These are phyloP conservation scores for Amblyraja radiata DNA, from an alignment of 2,797 vertebrate species.

Conservation along the genomic window DNA sequence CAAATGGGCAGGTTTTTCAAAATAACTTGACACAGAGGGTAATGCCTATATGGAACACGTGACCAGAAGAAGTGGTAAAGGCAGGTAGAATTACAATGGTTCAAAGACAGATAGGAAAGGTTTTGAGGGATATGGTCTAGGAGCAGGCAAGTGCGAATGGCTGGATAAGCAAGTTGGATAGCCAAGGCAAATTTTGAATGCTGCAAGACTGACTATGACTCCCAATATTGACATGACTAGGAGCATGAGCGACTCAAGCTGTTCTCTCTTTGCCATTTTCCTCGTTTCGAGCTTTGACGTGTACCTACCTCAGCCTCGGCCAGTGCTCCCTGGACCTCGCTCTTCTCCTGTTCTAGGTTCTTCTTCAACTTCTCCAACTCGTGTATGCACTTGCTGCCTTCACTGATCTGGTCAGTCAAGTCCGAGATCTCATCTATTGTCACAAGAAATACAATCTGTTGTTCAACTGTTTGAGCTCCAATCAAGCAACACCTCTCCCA, in stretches of 20 bases:
- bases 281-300: not conserved
- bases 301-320: conserved; percentile 88
- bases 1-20: too few species aligned
- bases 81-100: too few species aligned
- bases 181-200: too few species aligned
- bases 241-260: not conserved
- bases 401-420: conserved; percentile 78
- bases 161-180: too few species aligned
- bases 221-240: not conserved
- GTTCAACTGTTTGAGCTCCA: not conserved
- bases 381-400: conserved; percentile 77
- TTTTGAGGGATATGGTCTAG: too few species aligned
- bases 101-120: too few species aligned
- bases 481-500: too few species aligned
- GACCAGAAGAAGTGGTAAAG: too few species aligned
- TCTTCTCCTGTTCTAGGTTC: conserved; percentile 75
- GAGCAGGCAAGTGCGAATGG: too few species aligned
- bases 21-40: too few species aligned
- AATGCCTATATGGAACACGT: too few species aligned
- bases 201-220: not conserved
- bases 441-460: not conserved
- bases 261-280: not conserved
- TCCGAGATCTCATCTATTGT: conserved; percentile 79
- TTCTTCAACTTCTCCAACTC: conserved; percentile 90
- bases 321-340: conserved; percentile 78